Percentiles rank a stretch among this genome's conserved stretches.
Evolutionary conservation across 2,797 vertebrate species (phyloP).

Genomic region (Sebastiscus tertius): DNA sequence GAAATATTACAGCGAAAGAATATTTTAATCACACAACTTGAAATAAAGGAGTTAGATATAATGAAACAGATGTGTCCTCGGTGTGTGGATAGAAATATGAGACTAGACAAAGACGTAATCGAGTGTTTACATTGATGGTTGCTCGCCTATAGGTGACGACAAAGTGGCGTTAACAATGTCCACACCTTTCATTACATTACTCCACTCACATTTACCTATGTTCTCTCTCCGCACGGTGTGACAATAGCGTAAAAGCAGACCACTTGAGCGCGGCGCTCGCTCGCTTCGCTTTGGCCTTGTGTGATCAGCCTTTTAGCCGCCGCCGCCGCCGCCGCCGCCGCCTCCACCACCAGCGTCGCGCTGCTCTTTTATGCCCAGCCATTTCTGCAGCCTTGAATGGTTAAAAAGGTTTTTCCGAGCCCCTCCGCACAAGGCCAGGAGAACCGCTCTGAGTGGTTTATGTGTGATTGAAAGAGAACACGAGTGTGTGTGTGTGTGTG

Average conservation of each 20-base stretch:
- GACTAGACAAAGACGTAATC: background rate
- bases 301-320: constrained; percentile 63
- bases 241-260: constrained; percentile 20
- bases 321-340: background rate
- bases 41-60: no score
- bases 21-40: background rate
- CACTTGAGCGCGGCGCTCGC: constrained; percentile 44
- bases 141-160: background rate
- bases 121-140: background rate
- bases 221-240: background rate
- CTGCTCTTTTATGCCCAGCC: constrained; percentile 57
- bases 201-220: constrained; percentile 18
- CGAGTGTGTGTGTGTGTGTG: background rate
- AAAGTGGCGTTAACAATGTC: background rate
- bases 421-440: constrained; percentile 56
- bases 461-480: constrained; percentile 30
- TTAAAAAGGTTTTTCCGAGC: constrained; percentile 49
- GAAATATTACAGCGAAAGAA: background rate
- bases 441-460: constrained; percentile 33
- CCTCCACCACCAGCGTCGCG: background rate
- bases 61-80: background rate
- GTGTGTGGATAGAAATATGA: no score
- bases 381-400: constrained; percentile 54
- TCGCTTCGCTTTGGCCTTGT: constrained; percentile 44
- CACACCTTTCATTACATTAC: background rate